Base-by-base conservation (phyloP, 1,140 invertebrate species). In the Lasaia peninsularis region DNA sequence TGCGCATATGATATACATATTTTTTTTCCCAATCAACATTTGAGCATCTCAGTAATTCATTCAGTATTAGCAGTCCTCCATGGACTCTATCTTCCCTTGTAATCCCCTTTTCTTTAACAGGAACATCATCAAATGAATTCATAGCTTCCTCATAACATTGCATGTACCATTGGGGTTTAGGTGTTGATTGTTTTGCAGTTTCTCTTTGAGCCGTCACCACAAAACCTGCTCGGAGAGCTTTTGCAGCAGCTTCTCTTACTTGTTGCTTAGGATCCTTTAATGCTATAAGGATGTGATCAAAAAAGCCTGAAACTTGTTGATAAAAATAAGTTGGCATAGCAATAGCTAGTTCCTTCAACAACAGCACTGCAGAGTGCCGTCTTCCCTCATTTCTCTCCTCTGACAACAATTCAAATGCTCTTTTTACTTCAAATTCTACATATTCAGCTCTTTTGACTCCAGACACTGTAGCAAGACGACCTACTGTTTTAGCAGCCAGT, bases 281-380 rank as follows among this genome's bases (percentile, higher is more conserved):
- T 2, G 97, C 96, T 72, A 95, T 95, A 69, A 99, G 98, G 59
- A 99, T 98, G 33, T 96, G 92, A 60, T 99, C 98, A 86, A 99
- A 99, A 86, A 99, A 99, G 49, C 94, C 94, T 12, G 96, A 96
- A 0, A 99, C 96, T 92, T 98, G 97, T 89, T 99, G 98, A 80
- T 98, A 99, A 86, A 99, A 99, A 86, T 98, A 98, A 11, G 98
- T 99, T 2, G 98, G 98, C 88, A 98, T 97, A 10, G 96, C 96
- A 12, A 97, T 94, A 9, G 98, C 98, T 11, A 99, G 86, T 89
- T 99, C 98, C 74, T 96, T 94, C 6, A 99, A 83, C 9, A 99
- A 93, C 18, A 99, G 90, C 2, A 98, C 97, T 1, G 97, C 97
- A 7, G 97, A 96, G 81, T 98, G 96, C 58, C 97, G 91, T 78